Base-by-base conservation (phyloP, 2,888 invertebrate genomes). In the Agriopis marginaria region DNA sequence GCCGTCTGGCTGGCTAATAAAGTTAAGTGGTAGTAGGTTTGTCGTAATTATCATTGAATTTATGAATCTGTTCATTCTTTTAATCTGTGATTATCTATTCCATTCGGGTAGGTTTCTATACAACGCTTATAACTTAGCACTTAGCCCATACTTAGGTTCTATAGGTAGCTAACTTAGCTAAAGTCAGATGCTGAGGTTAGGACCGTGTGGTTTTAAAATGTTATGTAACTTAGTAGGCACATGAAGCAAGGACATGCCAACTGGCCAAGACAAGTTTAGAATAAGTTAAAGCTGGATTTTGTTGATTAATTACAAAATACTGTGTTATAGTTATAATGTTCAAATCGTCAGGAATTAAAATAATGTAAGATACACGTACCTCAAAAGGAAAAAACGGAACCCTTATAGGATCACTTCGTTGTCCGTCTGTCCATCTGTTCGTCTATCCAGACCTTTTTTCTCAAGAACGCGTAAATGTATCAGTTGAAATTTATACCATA, bases 81-180 rank as follows among this genome's bases (percentile, higher is more conserved):
- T 53, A 45, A 23, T 62, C 45, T 53, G 53, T 44, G 47, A 68
- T 71, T 67, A 54, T 32, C 55, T 66, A 70, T 70, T 66, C 70
- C 45, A 66, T 70, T 70, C 63, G 66, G 63, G 54, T 70, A 66
- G 45, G 65, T 45, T 65, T 63, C 51, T 59, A 60, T 62, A 54
- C 55, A 49, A 23, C 51, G 47, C 50, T 58, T 62, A 59, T 70
- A 66, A 70, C 58, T 66, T 70, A 66, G 70, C 66, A 63, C 59
- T 66, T 70, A 63, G 32, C 49, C 17, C 12, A 58, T 68, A 68
- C 67, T 68, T 58, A 70, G 66, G 42, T 42, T 14, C 61, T 58
- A 42, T 60, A 63, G 23, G 55, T 68, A 64, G 23, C 51, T 62
- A 62, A 53, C 23, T 62, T 54, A 61, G 14, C 50, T 40, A 40